These are phyloP conservation scores for Ctenosaura bakeri DNA, from an alignment of 2,797 vertebrate species.

Conservation along the genomic window DNA sequence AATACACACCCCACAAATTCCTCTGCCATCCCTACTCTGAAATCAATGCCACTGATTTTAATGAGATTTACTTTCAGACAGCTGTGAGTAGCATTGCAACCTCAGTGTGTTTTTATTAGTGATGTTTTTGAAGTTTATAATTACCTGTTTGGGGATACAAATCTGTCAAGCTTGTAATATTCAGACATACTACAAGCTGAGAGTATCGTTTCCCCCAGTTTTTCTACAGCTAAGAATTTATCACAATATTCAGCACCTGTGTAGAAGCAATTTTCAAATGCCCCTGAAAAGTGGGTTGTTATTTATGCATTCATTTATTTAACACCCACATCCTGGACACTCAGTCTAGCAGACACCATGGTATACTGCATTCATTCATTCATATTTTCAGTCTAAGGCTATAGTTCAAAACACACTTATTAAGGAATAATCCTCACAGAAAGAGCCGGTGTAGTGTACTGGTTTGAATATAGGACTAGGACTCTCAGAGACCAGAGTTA, in stretches of 20 bases:
- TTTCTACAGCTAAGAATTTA: background rate
- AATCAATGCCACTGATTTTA: background rate
- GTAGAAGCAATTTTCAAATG: background rate
- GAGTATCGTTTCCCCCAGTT: background rate
- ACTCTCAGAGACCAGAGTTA: no score
- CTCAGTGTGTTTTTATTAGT: background rate
- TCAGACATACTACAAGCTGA: background rate
- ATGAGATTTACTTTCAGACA: background rate
- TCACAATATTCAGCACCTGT: background rate
- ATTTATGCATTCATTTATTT: background rate
- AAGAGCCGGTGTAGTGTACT: no score
- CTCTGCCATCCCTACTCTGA: background rate
- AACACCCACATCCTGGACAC: background rate
- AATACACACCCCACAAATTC: no score
- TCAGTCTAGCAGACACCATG: background rate
- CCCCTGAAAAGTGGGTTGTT: background rate
- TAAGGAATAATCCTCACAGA: no score
- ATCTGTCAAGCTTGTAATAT: background rate
- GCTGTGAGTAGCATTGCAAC: background rate
- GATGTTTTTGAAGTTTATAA: background rate
- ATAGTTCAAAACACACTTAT: no score
- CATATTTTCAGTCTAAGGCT: background rate
- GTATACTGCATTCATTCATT: background rate
- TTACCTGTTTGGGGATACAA: background rate
- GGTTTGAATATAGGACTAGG: no score